phyloP scores from a whole-genome alignment of 1,140 invertebrate genomes.

The Bombus cullumanus region DNA sequence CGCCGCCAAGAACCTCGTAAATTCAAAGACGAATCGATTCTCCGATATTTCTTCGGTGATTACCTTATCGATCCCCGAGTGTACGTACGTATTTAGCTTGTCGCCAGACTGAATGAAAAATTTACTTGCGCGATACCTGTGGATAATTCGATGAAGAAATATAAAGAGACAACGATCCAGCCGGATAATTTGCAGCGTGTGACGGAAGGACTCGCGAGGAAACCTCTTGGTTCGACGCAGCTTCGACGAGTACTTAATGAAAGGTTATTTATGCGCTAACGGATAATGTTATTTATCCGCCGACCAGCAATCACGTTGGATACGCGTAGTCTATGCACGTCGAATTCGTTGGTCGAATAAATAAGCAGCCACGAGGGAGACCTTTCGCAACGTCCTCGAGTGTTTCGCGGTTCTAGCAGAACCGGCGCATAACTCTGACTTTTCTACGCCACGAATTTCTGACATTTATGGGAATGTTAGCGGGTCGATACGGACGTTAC shows the following conservation, averaged over 20 bases:
- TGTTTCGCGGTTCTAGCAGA: background rate
- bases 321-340: background rate
- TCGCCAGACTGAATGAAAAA: background rate
- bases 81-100: background rate
- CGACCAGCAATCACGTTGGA: constrained; percentile 3
- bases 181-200: constrained; percentile 14
- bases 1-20: background rate
- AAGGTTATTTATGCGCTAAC: constrained; percentile 39
- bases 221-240: background rate
- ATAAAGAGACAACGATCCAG: background rate
- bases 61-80: too few relatives aligned
- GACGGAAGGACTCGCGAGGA: background rate
- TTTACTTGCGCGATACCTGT: background rate
- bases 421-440: background rate
- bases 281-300: background rate
- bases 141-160: background rate
- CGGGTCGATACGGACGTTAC: constrained; percentile 12
- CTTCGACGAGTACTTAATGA: constrained; percentile 21
- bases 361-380: background rate
- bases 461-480: constrained; percentile 61
- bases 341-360: constrained; percentile 17
- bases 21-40: background rate
- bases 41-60: background rate
- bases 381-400: background rate
- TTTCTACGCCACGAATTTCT: constrained; percentile 42